phyloP scores from a whole-genome alignment of 2,888 invertebrate genomes.

The Euclidia mi region DNA sequence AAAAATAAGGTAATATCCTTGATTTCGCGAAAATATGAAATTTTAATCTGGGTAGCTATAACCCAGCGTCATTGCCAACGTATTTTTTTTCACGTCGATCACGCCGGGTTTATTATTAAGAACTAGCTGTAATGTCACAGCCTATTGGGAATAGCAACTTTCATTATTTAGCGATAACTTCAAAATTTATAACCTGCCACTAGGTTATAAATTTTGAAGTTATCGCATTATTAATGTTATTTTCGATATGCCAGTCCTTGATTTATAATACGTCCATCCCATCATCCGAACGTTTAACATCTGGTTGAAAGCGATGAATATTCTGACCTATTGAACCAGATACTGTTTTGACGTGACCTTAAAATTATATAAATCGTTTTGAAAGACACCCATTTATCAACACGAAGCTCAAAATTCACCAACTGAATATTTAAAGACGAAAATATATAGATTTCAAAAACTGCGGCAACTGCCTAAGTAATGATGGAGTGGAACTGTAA shows the following conservation, averaged over 20 bases:
- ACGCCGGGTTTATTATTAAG: no score
- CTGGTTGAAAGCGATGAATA: background rate
- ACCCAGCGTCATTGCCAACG: no score
- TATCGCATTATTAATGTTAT: background rate
- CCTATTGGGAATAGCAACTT: no score
- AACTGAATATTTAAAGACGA: constrained; percentile 8
- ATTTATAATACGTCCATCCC: background rate
- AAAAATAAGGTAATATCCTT: no score
- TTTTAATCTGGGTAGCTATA: no score
- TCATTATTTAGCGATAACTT: no score
- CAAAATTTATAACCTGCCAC: no score
- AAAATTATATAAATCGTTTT: constrained; percentile 10
- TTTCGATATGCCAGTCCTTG: background rate
- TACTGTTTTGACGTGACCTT: background rate
- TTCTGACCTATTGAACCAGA: constrained; percentile 2
- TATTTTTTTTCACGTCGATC: no score
- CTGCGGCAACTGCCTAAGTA: constrained; percentile 5
- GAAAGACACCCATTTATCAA: constrained; percentile 12
- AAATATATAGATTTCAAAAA: constrained; percentile 16
- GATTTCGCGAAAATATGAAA: no score
- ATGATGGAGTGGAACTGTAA: constrained; percentile 15
- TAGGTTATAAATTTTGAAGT: no score
- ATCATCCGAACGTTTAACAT: constrained; percentile 1
- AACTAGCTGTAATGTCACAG: background rate
- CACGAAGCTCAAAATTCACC: constrained; percentile 2